These are phyloP conservation scores for Galagoides demidoff DNA, from an alignment of 2,797 vertebrate genomes.

Conservation along the genomic window DNA sequence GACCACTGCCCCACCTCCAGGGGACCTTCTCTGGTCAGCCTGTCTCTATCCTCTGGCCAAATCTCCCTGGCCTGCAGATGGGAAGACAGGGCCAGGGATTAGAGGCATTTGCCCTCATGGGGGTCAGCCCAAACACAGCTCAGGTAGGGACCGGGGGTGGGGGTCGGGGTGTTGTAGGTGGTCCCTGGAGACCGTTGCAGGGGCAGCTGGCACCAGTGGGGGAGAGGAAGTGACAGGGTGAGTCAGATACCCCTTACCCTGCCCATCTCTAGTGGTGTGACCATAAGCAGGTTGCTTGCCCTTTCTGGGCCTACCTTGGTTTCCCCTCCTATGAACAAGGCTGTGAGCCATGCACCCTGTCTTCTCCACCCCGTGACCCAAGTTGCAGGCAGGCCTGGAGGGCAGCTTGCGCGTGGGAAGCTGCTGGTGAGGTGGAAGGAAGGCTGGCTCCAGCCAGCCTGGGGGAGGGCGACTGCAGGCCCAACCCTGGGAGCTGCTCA, in stretches of 20 bases:
- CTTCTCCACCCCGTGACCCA: fast-evolving
- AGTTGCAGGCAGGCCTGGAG: neutral
- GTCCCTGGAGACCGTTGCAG: neutral
- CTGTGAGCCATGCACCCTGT: neutral
- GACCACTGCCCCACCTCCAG: too few species aligned
- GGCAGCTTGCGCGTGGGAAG: slow-evolving; percentile 37
- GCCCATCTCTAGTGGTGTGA: neutral
- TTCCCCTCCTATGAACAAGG: neutral
- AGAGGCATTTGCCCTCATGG: neutral
- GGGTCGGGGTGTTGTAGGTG: neutral
- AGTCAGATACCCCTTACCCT: fast-evolving
- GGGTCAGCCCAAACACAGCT: neutral
- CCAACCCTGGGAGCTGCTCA: neutral
- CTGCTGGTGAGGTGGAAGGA: slow-evolving; percentile 55
- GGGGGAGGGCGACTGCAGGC: slow-evolving; percentile 20
- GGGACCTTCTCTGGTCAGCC: neutral
- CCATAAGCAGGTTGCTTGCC: neutral
- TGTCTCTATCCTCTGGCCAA: fast-evolving
- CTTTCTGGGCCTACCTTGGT: neutral
- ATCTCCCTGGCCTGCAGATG: fast-evolving
- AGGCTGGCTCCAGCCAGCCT: slow-evolving; percentile 75
- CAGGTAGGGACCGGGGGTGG: neutral
- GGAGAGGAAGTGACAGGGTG: fast-evolving
- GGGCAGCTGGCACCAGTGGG: fast-evolving
- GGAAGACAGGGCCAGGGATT: neutral